Evolutionary conservation across 2,797 vertebrate species (phyloP).

Genomic region (Mionectes olivaceus): DNA sequence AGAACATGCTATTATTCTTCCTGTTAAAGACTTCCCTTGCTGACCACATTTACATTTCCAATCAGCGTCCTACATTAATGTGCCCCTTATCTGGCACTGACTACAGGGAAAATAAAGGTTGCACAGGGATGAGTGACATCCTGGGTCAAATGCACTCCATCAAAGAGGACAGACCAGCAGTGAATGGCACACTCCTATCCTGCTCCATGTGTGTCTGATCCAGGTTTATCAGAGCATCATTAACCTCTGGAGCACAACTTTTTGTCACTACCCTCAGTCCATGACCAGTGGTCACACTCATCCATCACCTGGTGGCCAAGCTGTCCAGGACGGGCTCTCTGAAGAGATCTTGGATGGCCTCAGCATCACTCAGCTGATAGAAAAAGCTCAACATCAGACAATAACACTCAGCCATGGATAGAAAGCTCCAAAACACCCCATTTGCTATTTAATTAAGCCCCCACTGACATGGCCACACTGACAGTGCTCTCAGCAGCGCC

Average conservation of each 20-base stretch:
- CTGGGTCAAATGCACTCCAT: neutral
- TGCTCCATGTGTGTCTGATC: neutral
- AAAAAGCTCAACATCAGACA: neutral
- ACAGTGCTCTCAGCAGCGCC: neutral
- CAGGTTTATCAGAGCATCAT: neutral
- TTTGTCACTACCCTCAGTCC: neutral
- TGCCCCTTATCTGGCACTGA: neutral
- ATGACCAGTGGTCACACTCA: rapidly evolving
- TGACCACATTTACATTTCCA: neutral
- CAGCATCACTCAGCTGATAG: rapidly evolving
- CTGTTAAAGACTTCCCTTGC: neutral
- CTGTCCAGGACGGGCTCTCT: rapidly evolving
- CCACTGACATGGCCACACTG: neutral
- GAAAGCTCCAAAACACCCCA: neutral
- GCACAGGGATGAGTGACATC: rapidly evolving
- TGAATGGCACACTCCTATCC: rapidly evolving
- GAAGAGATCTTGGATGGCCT: neutral
- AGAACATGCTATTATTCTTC: neutral
- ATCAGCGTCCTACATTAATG: neutral
- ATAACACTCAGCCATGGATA: rapidly evolving
- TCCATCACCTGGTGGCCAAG: neutral
- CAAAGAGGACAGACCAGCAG: neutral
- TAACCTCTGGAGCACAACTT: neutral
- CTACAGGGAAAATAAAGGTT: neutral
- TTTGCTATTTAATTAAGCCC: neutral